Conservation (phyloP, 2,888 invertebrate species). For the Cerastoderma edule region DNA sequence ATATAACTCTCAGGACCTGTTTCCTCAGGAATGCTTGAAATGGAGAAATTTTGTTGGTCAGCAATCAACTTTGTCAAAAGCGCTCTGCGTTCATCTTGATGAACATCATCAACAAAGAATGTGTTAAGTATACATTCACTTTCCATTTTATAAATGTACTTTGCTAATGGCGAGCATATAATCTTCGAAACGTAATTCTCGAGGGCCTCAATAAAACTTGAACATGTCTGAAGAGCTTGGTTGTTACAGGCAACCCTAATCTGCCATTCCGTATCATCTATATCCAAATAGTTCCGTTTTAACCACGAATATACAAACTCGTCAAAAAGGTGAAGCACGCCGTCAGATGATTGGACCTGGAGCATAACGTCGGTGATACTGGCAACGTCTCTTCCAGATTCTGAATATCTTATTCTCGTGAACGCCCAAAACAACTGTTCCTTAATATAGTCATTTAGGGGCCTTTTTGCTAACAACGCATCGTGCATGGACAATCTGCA, state of each 20-base stretch:
- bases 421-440: slow-evolving; percentile 66
- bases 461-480: slow-evolving; percentile 38
- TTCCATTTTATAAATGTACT: slow-evolving; percentile 51
- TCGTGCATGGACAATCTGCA: slow-evolving; percentile 31
- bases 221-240: slow-evolving; percentile 37
- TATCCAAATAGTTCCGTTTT: neutral
- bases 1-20: slow-evolving; percentile 61
- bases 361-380: slow-evolving; percentile 48
- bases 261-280: slow-evolving; percentile 41
- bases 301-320: slow-evolving; percentile 21
- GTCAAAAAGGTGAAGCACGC: slow-evolving; percentile 26
- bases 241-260: slow-evolving; percentile 51
- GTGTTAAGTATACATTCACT: slow-evolving; percentile 38
- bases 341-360: slow-evolving; percentile 22
- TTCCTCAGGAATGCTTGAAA: slow-evolving; percentile 38
- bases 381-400: slow-evolving; percentile 38
- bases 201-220: slow-evolving; percentile 51
- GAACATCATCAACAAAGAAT: slow-evolving; percentile 45
- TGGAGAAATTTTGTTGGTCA: slow-evolving; percentile 29
- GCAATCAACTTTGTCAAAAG: slow-evolving; percentile 33
- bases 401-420: slow-evolving; percentile 57
- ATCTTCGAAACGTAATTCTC: slow-evolving; percentile 42
- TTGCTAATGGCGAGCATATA: slow-evolving; percentile 56
- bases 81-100: slow-evolving; percentile 16
- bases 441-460: slow-evolving; percentile 38